phyloP scores from a whole-genome alignment of 2,113 vertebrate genomes.

The Rutilus rutilus region DNA sequence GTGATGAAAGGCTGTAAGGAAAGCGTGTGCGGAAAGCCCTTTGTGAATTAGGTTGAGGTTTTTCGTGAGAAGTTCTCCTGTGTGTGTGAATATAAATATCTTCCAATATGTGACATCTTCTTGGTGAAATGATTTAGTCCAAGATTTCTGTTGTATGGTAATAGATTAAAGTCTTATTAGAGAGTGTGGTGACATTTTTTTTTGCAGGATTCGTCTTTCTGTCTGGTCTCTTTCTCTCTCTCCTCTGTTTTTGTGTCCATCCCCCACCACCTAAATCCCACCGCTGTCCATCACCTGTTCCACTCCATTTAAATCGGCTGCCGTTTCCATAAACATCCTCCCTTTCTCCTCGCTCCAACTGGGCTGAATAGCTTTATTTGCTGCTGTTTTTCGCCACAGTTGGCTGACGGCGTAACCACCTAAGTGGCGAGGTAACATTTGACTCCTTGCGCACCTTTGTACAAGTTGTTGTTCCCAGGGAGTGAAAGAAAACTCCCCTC shows the following conservation, averaged over 20 bases:
- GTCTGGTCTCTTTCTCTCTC: background rate
- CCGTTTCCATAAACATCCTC: conserved; percentile 53
- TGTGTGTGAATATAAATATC: background rate
- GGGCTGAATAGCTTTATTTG: conserved; percentile 35
- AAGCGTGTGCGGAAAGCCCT: too few relatives aligned
- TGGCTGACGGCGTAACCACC: conserved; percentile 22
- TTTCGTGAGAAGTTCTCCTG: too few relatives aligned
- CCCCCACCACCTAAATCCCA: background rate
- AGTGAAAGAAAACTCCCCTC: conserved; percentile 37
- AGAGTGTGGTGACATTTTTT: background rate
- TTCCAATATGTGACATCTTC: background rate
- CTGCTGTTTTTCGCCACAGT: conserved; percentile 32
- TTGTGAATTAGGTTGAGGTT: too few relatives aligned
- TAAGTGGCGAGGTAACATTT: conserved; percentile 44
- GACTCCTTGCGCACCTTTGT: conserved; percentile 42
- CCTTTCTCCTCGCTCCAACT: conserved; percentile 15
- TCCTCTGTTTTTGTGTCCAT: background rate
- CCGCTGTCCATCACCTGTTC: conserved; percentile 46
- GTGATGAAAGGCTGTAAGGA: too few relatives aligned
- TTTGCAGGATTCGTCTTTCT: background rate
- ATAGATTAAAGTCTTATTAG: background rate
- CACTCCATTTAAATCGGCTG: conserved; percentile 36
- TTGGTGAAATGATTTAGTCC: background rate
- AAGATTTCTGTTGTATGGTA: background rate
- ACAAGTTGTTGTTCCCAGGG: conserved; percentile 39